Evolutionary conservation across 2,888 invertebrate genomes (phyloP), one percentile per base, ranked within the genome.

Genomic region (Agriopis leucophaearia): DNA sequence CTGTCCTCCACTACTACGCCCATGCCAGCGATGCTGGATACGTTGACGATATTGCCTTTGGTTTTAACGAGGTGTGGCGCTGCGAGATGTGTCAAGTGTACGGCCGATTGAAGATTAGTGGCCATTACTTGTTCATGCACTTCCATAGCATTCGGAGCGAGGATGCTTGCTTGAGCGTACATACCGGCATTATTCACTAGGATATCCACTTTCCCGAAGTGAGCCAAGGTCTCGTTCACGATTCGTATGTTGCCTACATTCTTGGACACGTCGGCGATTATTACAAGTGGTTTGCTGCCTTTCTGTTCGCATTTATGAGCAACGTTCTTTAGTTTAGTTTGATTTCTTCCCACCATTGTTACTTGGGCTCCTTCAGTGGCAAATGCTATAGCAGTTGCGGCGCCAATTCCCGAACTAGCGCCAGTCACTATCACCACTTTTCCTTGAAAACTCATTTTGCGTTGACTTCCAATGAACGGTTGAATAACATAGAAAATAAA

Each of bases 21-120:
- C 3, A 61, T 0, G 12, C 64, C 63, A 52, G 73, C 72, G 18
- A 71, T 15, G 27, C 75, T 75, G 18, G 75, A 75, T 8, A 77
- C 96, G 86, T 98, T 98, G 0, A 99, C 97, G 74, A 98, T 96
- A 71, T 95, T 96, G 12, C 97, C 81, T 68, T 77, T 78, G 0
- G 79, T 76, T 52, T 74, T 65, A 5, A 78, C 65, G 0, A 82
- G 69, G 56, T 78, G 64, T 1, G 79, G 78, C 0, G 66, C 74
- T 0, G 78, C 77, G 3, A 78, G 61, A 42, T 75, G 55, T 8
- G 76, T 73, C 8, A 76, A 44, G 4, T 65, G 47, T 9, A 75
- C 76, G 2, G 58, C 66, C 1, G 74, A 61, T 1, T 72, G 67
- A 4, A 76, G 62, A 47, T 76, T 76, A 10, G 69, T 74, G 0